A percentile compares a stretch with the other conserved stretches of the same genome.
Conservation (phyloP, 2,797 vertebrate species). For the Leptodactylus fallax region DNA sequence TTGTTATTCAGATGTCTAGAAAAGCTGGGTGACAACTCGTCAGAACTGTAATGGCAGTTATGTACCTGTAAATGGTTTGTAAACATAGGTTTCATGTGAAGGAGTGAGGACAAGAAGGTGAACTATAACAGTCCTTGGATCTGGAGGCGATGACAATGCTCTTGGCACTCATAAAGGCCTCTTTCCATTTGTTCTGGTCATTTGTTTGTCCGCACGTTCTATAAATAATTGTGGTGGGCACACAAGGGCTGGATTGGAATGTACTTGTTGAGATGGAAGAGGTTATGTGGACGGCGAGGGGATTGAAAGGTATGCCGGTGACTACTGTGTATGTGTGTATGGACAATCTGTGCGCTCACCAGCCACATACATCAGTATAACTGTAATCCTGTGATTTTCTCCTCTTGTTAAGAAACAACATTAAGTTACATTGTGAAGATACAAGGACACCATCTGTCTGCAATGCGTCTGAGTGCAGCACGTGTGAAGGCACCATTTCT, state of each 20-base stretch:
- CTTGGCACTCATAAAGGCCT: not conserved
- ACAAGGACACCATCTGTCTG: conserved; percentile 53
- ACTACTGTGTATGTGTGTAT: not conserved
- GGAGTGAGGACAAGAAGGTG: not conserved
- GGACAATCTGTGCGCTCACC: not conserved
- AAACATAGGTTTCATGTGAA: not conserved
- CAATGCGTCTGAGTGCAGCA: conserved; percentile 33
- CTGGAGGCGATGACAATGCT: conserved; percentile 28
- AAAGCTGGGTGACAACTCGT: too few species aligned
- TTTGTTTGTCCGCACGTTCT: conserved; percentile 21
- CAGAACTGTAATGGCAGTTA: too few species aligned
- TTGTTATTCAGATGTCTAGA: too few species aligned
- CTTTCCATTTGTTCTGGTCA: conserved; percentile 13
- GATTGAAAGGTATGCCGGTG: not conserved
- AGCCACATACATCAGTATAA: not conserved
- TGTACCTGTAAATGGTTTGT: too few species aligned
- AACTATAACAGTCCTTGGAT: not conserved
- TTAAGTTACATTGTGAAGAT: conserved; percentile 12
- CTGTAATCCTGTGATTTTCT: not conserved
- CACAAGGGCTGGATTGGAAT: not conserved
- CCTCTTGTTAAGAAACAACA: not conserved
- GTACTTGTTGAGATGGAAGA: not conserved
- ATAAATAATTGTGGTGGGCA: conserved; percentile 43
- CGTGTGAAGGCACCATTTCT: conserved; percentile 19
- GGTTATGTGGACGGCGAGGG: not conserved